These are phyloP conservation scores for Exocentrus adspersus DNA, from an alignment of 2,888 invertebrate species.

Conservation along the genomic window DNA sequence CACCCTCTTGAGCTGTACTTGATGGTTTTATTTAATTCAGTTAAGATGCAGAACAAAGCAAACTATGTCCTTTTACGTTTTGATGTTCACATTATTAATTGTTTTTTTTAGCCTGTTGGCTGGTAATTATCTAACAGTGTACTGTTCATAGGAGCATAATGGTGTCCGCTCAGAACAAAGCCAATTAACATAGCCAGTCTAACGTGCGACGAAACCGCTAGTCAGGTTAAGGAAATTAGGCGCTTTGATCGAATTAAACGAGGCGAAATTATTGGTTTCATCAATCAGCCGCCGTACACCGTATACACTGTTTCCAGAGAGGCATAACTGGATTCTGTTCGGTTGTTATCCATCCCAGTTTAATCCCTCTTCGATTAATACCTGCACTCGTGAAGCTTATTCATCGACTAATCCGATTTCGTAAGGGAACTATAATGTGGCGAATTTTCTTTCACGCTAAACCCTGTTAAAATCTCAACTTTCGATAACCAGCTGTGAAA, in stretches of 20 bases:
- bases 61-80: no score
- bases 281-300: not conserved
- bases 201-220: conserved; percentile 3
- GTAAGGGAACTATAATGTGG: no score
- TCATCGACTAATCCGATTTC: no score
- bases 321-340: not conserved
- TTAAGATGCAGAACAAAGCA: no score
- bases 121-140: not conserved
- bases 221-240: conserved; percentile 15
- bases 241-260: conserved; percentile 20
- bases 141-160: not conserved
- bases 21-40: not conserved
- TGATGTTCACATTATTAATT: no score
- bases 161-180: not conserved
- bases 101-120: no score
- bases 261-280: conserved; percentile 17
- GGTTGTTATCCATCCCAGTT: not conserved
- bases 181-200: conserved; percentile 12
- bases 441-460: no score
- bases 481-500: no score
- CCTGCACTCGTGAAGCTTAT: not conserved
- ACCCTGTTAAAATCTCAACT: no score
- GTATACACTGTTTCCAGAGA: not conserved
- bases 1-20: not conserved
- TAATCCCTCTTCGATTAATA: not conserved